phyloP scores from a whole-genome alignment of 2,888 invertebrate genomes.

The Ochropleura plecta region DNA sequence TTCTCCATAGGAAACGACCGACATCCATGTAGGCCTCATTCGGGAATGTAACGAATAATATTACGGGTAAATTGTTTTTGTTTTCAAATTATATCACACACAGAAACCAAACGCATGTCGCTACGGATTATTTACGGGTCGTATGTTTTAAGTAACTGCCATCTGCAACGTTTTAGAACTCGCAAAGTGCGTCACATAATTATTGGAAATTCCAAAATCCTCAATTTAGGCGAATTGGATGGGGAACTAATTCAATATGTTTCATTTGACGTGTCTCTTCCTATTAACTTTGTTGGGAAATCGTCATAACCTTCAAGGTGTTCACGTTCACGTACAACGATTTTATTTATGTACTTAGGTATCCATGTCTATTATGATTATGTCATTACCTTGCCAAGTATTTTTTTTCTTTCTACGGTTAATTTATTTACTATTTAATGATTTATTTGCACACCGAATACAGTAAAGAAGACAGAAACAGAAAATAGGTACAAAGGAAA shows the following conservation, averaged over 20 bases:
- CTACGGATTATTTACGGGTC: neutral
- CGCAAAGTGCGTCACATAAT: neutral
- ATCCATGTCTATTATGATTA: neutral
- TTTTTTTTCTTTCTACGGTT: neutral
- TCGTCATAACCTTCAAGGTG: neutral
- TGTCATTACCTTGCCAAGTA: neutral
- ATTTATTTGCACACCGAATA: too few relatives aligned
- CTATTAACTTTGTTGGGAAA: too few relatives aligned
- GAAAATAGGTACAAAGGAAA: too few relatives aligned
- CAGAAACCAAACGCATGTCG: neutral
- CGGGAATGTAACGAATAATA: neutral
- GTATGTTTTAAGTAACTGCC: conserved; percentile 3
- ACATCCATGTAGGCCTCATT: neutral
- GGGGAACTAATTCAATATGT: neutral
- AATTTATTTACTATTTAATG: neutral
- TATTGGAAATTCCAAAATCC: neutral
- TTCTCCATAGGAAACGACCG: too few relatives aligned
- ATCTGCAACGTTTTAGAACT: neutral
- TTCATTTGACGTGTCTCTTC: neutral
- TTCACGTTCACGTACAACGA: too few relatives aligned
- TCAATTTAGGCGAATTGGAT: neutral
- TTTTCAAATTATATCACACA: neutral
- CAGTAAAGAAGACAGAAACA: too few relatives aligned
- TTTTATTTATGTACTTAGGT: neutral
- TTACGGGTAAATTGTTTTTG: neutral